Evolutionary conservation across 2,888 invertebrate species (phyloP).

Genomic region (Creontiades dilutus): DNA sequence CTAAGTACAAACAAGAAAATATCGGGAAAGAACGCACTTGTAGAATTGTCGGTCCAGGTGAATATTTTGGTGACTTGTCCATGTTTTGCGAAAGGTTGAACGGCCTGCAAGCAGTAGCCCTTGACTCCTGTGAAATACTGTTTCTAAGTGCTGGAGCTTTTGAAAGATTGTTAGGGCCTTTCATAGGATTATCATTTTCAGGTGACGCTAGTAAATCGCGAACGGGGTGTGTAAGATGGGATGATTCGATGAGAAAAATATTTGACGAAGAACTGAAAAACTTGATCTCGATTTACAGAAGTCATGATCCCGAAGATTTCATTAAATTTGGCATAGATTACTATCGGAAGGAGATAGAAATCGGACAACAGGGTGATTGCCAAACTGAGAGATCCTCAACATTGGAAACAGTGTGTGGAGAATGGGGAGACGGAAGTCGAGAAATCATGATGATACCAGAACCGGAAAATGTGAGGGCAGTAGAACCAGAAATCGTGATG

Average conservation of each 20-base stretch:
- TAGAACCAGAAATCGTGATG: background rate
- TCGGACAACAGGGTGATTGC: background rate
- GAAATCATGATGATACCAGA: too few species aligned
- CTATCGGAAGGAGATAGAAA: background rate
- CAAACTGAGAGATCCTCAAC: background rate
- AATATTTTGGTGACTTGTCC: constrained; percentile 17
- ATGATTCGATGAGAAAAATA: background rate
- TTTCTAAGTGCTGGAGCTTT: constrained; percentile 15
- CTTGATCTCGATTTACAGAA: background rate
- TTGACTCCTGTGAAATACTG: constrained; percentile 16
- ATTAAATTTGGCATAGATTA: constrained; percentile 5
- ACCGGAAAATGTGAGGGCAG: background rate
- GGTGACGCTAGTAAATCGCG: background rate
- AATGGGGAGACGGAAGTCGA: constrained; percentile 1
- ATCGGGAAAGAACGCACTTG: background rate
- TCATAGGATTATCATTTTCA: background rate
- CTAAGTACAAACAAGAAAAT: background rate
- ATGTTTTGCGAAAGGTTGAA: constrained; percentile 17
- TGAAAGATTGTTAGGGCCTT: constrained; percentile 44
- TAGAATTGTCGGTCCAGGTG: background rate
- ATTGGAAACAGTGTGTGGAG: background rate
- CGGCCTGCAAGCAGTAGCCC: constrained; percentile 1
- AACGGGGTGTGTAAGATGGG: background rate
- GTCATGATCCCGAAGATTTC: background rate
- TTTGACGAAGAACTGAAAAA: background rate